These are phyloP conservation scores for Dynastes hyllus DNA, from an alignment of 2,888 invertebrate genomes.

Conservation along the genomic window DNA sequence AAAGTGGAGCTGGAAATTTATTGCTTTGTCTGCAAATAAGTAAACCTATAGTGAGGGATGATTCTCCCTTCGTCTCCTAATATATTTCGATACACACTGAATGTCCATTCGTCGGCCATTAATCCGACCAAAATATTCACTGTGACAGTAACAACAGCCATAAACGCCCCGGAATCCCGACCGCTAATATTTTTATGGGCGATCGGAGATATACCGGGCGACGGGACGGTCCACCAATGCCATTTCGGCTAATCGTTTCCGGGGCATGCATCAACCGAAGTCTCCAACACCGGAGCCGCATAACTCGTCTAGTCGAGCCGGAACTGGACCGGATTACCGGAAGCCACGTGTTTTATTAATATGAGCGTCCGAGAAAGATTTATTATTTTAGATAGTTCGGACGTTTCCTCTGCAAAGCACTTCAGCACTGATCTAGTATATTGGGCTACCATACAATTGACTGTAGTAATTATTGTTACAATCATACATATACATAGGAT, in stretches of 20 bases:
- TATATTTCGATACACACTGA: constrained; percentile 46
- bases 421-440: constrained; percentile 16
- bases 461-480: not conserved
- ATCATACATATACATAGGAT: too few species aligned
- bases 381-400: constrained; percentile 59
- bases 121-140: constrained; percentile 59
- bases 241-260: constrained; percentile 69
- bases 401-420: constrained; percentile 56
- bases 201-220: constrained; percentile 69
- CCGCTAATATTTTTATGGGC: constrained; percentile 72
- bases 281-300: constrained; percentile 59
- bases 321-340: constrained; percentile 64
- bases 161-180: constrained; percentile 67
- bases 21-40: not conserved
- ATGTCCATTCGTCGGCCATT: constrained; percentile 46
- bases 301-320: constrained; percentile 60
- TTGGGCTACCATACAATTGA: not conserved
- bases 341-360: constrained; percentile 68
- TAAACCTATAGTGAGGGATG: constrained; percentile 22
- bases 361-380: constrained; percentile 61
- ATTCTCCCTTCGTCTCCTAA: constrained; percentile 38
- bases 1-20: constrained; percentile 22
- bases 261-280: constrained; percentile 65
- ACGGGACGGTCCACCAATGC: constrained; percentile 67
- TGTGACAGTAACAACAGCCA: constrained; percentile 64